These are phyloP conservation scores for Halcyon badia DNA, from an alignment of 2,797 vertebrate species.

Conservation along the genomic window DNA sequence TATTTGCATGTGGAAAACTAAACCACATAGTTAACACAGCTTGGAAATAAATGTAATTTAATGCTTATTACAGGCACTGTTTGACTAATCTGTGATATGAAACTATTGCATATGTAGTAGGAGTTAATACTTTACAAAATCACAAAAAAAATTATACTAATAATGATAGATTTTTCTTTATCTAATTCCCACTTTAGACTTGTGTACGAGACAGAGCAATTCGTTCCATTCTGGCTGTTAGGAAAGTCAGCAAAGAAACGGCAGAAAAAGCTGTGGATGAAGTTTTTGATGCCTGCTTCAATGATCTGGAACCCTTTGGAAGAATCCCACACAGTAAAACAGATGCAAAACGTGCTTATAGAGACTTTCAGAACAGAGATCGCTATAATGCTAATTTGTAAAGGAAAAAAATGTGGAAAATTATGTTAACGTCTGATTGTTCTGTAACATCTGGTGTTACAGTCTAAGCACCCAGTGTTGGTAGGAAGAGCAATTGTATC, in stretches of 20 bases:
- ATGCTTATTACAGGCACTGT: background rate
- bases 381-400: conserved; percentile 91
- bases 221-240: conserved; percentile 93
- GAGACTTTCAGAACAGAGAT: conserved; percentile 89
- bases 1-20: background rate
- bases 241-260: conserved; percentile 87
- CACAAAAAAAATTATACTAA: background rate
- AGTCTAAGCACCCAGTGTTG: background rate
- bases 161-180: background rate
- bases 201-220: conserved; percentile 92
- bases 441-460: background rate
- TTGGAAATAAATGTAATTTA: background rate
- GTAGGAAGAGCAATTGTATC: background rate
- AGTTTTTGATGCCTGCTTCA: conserved; percentile 95
- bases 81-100: background rate
- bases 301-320: conserved; percentile 94
- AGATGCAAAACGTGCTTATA: conserved; percentile 89
- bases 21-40: background rate
- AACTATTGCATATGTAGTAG: background rate
- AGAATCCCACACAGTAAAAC: conserved; percentile 90
- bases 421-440: background rate
- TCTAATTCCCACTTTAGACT: conserved; percentile 78
- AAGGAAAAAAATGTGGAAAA: background rate
- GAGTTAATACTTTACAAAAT: background rate
- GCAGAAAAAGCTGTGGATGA: conserved; percentile 92